Percentiles rank a stretch among this genome's conserved stretches.
These are phyloP conservation scores for Bos taurus DNA, from an alignment of 2,113 vertebrate species.

Conservation along the genomic window ARS-UCD2.0 NC_037348.1:23239001-23239500, in stretches of 20 bases:
- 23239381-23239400: not conserved
- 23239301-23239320: not conserved
- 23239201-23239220: not conserved
- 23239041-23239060: not conserved
- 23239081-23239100: not conserved
- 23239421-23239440: not conserved
- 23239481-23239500: not conserved
- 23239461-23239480: not conserved
- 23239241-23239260: not conserved
- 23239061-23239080: not conserved
- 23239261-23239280: not conserved
- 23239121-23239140: not conserved
- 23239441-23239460: not conserved
- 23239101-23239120: not conserved
- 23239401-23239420: not conserved
- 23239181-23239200: not conserved
- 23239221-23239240: not conserved
- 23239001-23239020: not conserved
- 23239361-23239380: not conserved
- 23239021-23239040: not conserved
- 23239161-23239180: not conserved
- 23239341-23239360: not conserved
- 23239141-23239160: not conserved
- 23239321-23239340: not conserved
- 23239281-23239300: not conserved